A percentile compares a stretch with the other conserved stretches of the same genome.
Conservation (phyloP, 1,140 invertebrate genomes). For the Drosophila triauraria region DNA sequence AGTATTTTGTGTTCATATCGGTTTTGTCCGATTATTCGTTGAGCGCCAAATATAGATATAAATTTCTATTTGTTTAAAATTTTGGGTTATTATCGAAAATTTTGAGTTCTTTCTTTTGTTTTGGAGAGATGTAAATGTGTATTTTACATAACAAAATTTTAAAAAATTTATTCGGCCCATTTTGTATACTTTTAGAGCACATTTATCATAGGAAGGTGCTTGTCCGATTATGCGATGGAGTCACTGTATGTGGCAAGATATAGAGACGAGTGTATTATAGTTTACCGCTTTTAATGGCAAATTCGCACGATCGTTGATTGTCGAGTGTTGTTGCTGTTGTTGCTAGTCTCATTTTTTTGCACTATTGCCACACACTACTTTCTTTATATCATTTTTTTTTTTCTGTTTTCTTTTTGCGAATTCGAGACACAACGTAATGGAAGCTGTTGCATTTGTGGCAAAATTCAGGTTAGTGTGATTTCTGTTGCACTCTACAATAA, state of each 20-base stretch:
- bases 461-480: constrained; percentile 81
- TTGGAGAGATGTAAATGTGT: too few relatives aligned
- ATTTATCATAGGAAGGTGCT: too few relatives aligned
- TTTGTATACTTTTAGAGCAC: too few relatives aligned
- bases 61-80: too few relatives aligned
- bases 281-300: constrained; percentile 51
- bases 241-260: constrained; percentile 17
- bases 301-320: constrained; percentile 58
- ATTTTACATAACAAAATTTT: too few relatives aligned
- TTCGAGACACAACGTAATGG: constrained; percentile 63
- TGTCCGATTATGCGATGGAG: too few relatives aligned
- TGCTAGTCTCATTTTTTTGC: constrained; percentile 38
- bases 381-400: constrained; percentile 23
- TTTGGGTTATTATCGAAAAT: too few relatives aligned
- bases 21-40: too few relatives aligned
- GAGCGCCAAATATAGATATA: too few relatives aligned
- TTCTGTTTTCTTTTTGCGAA: constrained; percentile 53
- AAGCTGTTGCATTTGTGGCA: constrained; percentile 74
- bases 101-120: too few relatives aligned
- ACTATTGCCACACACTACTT: constrained; percentile 35
- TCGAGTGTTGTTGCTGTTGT: constrained; percentile 21
- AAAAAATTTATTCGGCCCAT: too few relatives aligned
- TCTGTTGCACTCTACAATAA: constrained; percentile 61
- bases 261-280: constrained; percentile 5
- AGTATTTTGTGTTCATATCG: too few relatives aligned